Base-by-base conservation (phyloP, 2,888 invertebrate species). In the Gymnocheta viridis region DNA sequence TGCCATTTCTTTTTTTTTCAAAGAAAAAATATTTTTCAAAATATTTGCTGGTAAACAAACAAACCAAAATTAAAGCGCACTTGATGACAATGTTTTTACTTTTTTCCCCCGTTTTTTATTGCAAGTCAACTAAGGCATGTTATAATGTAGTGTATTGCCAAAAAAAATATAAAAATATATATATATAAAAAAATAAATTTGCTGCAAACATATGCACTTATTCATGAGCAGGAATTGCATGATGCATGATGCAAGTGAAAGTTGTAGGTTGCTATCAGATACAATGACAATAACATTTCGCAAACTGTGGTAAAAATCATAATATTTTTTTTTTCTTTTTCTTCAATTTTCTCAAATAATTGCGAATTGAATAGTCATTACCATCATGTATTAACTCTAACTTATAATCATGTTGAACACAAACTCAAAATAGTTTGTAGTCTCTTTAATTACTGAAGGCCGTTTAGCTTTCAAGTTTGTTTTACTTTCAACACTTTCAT, bases 361-460 rank as follows among this genome's bases (percentile, higher is more conserved):
- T 58, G 17, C 32, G 54, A 58, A 67, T 67, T 58, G 66, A 66
- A 56, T 38, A 66, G 66, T 58, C 66, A 60, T 58, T 41, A 64
- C n/a, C 38, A 24, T 12, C 35, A 51, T 51, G 24, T n/a, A 35
- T 24, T 27, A 44, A 17, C 22, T 41, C 10, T 14, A 29, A 35
- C 12, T 60, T 29, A 49, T 51, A 27, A 69, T 44, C 19, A 67
- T 47, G 14, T 3, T 19, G 32, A 19, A 38, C 22, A 44, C 9
- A 29, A 49, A 51, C 24, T 49, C 56, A 22, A 51, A 62, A 72
- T 54, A 24, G 19, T 49, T 73, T 67, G 47, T 73, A 41, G 60
- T 67, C 29, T 73, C 41, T 82, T 72, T 77, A 73, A 78, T 82
- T 78, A 73, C 35, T 69, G 82, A 82, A 82, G 82, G 82, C 82